Evolutionary conservation across 53 echinoderm and acorn worm species (phyloP), one percentile per base, ranked within the genome.

Genomic region (Glandiceps talaboti): DNA sequence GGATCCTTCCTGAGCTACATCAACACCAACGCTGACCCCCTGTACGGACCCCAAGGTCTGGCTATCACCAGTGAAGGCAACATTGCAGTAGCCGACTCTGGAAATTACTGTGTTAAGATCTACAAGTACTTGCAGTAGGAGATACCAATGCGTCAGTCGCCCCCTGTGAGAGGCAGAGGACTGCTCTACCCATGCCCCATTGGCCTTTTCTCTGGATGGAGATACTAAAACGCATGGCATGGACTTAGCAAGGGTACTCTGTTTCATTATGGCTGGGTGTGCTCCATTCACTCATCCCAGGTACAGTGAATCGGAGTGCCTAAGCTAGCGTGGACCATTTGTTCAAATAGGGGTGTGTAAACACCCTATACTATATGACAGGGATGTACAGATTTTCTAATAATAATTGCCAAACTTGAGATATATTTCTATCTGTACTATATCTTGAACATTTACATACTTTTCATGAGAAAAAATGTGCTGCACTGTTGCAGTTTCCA

Each of bases 121-220:
- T 96, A 96, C 92, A 96, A 96, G 91, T 96, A 96, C 89, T 88
- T 96, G 79, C 97, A 96, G 97, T 96, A 96, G 97, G 89, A 96
- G 92, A 90, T 96, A 89, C 64, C 64, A 45, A 45, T 45, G 64
- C 91, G 90, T 85, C 91, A 91, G 91, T 96, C 92, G 87, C 91
- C 90, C 83, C 92, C 93, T 88, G 97, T 96, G 80, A 90, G 90
- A 82, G 90, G 92, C 87, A 90, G 92, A 84, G 97, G 97, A 83
- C 91, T 96, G 83, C 80, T 92, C 64, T 45, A 45, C 64, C 64
- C 64, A 45, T 45, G 64, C 64, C 64, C 64, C 64, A n/a, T n/a
- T n/a, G n/a, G n/a, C n/a, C 64, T 45, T 45, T 45, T 45, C 64
- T 12, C 64, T 20, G 64, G 64, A 45, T 45, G 64, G 64, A 45